Evolutionary conservation across 2,888 invertebrate species (phyloP), one percentile per base, ranked within the genome.

Genomic region (Lymantria monacha): DNA sequence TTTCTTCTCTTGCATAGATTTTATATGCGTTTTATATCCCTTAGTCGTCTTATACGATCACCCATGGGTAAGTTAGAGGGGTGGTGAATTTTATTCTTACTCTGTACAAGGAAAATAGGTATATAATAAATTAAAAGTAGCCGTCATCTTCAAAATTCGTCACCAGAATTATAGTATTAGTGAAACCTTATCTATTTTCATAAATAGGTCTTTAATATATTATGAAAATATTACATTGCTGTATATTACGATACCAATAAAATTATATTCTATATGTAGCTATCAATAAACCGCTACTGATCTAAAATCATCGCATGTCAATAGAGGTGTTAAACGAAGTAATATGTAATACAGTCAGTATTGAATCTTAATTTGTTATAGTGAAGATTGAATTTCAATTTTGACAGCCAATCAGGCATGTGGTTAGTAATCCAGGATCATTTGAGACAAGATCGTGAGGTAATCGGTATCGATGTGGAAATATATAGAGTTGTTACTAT

Each of bases 351-450:
- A 7, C 15, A 41, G 10, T 14, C 15, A 9, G 22, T 14, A 40
- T 44, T 11, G 0, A 36, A 53, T 50, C 41, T 14, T 61, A 55
- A 42, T 0, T 1, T 7, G 1, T 44, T 33, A 0, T 13, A 5
- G 0, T 11, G n/a, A 42, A 44, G 53, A 51, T 59, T 44, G 46
- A 30, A 49, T 61, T 60, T 67, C 12, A 10, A 30, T 44, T 51
- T 46, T 31, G n/a, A 30, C 31, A 22, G 37, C 33, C 42, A 36
- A 49, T 33, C 51, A 57, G 61, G 61, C 53, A 66, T 68, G 55
- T 63, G 59, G 57, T 51, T 61, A 57, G 75, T 85, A 85, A 85
- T 81, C 83, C 79, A 55, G 80, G 81, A 85, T 84, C 82, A 84
- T 77, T 79, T 70, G 76, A 81, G 77, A 81, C 73, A 63, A 57